Percentiles rank a stretch among this genome's conserved stretches.
These are phyloP conservation scores for Andrena chrysosceles DNA, from an alignment of 2,888 invertebrate genomes.

Conservation along the genomic window DNA sequence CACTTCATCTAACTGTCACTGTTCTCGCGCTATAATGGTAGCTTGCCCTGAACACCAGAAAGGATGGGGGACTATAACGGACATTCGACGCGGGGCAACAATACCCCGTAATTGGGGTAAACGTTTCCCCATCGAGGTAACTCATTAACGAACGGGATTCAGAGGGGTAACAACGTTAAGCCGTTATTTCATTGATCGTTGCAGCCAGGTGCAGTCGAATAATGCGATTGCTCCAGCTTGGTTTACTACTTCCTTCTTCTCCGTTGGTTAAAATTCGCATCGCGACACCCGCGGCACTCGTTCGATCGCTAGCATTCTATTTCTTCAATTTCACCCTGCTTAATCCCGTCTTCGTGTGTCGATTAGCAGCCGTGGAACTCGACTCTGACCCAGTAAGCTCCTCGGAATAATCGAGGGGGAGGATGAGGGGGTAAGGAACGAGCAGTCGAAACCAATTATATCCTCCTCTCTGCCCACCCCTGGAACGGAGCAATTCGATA, in stretches of 20 bases:
- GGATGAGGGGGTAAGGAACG: constrained; percentile 32
- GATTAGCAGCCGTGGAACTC: constrained; percentile 37
- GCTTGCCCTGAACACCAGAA: not conserved
- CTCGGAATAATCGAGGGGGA: constrained; percentile 39
- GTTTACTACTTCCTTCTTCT: not conserved
- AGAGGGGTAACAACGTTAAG: constrained; percentile 26
- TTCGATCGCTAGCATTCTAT: not conserved
- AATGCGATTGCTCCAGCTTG: constrained; percentile 38
- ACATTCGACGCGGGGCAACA: constrained; percentile 2
- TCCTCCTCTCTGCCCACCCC: constrained; percentile 24
- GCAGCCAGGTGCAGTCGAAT: constrained; percentile 5
- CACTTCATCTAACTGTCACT: not conserved
- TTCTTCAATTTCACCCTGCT: not conserved
- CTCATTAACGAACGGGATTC: constrained; percentile 32
- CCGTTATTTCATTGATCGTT: constrained; percentile 47
- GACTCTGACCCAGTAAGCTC: constrained; percentile 12
- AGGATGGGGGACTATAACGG: not conserved
- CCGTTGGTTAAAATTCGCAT: constrained; percentile 40
- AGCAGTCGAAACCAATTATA: constrained; percentile 49
- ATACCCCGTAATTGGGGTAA: constrained; percentile 49
- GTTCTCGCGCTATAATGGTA: not conserved
- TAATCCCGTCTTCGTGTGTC: constrained; percentile 36
- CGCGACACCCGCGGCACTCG: not conserved
- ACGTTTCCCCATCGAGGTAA: constrained; percentile 24
- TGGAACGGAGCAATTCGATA: constrained; percentile 37